Percentiles rank a stretch among this genome's conserved stretches.
These are phyloP conservation scores for Andrena haemorrhoa DNA, from an alignment of 2,888 invertebrate species.

Conservation along the genomic window DNA sequence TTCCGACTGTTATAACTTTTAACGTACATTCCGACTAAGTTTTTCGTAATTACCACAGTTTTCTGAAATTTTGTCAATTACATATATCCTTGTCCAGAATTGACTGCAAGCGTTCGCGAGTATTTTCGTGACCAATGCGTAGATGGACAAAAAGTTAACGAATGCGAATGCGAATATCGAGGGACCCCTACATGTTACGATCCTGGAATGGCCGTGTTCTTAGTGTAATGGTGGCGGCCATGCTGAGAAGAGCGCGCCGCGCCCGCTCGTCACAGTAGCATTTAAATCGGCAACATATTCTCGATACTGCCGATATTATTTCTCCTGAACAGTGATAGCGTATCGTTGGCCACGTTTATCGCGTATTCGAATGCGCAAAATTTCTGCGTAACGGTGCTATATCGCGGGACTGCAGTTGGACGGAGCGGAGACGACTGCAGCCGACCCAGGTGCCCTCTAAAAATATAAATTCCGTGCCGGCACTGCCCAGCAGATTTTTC, in stretches of 20 bases:
- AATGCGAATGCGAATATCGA: conserved; percentile 5
- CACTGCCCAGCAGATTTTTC: conserved; percentile 75
- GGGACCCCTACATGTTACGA: conserved; percentile 64
- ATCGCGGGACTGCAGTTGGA: conserved; percentile 49
- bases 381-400: conserved; percentile 53
- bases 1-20: neutral
- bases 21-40: neutral
- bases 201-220: conserved; percentile 77
- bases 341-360: conserved; percentile 44
- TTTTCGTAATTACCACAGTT: neutral
- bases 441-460: conserved; percentile 83
- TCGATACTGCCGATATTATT: conserved; percentile 57
- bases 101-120: neutral
- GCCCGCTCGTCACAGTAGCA: conserved; percentile 79
- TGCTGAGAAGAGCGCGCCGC: conserved; percentile 82
- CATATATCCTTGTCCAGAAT: too few species aligned
- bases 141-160: conserved; percentile 28
- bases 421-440: conserved; percentile 63
- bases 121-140: neutral
- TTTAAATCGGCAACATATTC: conserved; percentile 70
- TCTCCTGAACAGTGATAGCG: conserved; percentile 45
- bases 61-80: too few species aligned
- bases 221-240: conserved; percentile 83
- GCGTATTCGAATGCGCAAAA: conserved; percentile 44
- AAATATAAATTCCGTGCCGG: conserved; percentile 83